Conservation (phyloP, 1,140 invertebrate genomes). For the Lethocerus indicus region DNA sequence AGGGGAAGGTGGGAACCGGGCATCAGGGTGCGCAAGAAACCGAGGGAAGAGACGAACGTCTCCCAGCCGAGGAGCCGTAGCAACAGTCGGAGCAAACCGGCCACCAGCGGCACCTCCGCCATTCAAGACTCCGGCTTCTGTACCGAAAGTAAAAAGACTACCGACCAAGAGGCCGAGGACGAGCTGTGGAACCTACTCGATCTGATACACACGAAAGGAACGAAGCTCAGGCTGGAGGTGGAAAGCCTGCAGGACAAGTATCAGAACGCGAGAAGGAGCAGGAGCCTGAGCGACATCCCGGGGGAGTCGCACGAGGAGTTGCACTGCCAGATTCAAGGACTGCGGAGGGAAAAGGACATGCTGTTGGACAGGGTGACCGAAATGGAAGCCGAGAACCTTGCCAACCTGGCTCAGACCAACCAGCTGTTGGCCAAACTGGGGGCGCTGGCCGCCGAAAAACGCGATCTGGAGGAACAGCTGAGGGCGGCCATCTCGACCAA, state of each 20-base stretch:
- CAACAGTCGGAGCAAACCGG: conserved; percentile 9
- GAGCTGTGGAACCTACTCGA: conserved; percentile 71
- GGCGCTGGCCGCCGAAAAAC: conserved; percentile 35
- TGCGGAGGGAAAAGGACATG: conserved; percentile 50
- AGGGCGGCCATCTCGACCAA: conserved; percentile 32
- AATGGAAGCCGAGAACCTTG: conserved; percentile 50
- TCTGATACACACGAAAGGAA: conserved; percentile 64
- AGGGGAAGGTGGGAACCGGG: conserved; percentile 46
- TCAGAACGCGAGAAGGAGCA: neutral
- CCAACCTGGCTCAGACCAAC: conserved; percentile 39
- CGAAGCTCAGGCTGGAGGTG: conserved; percentile 53
- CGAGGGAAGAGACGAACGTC: conserved; percentile 27
- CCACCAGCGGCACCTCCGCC: conserved; percentile 29
- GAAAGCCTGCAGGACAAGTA: conserved; percentile 23
- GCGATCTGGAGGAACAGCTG: conserved; percentile 39
- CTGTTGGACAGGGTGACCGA: conserved; percentile 47
- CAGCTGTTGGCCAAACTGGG: conserved; percentile 41
- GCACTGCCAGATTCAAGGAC: conserved; percentile 21
- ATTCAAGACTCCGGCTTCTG: conserved; percentile 74
- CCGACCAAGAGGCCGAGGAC: conserved; percentile 42
- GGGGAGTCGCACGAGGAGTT: neutral
- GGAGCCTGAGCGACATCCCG: conserved; percentile 1
- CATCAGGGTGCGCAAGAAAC: conserved; percentile 50
- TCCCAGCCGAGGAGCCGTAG: conserved; percentile 19
- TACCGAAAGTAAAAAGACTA: conserved; percentile 25